Evolutionary conservation across 2,113 vertebrate species (phyloP).

Genomic region (Semicossyphus pulcher): DNA sequence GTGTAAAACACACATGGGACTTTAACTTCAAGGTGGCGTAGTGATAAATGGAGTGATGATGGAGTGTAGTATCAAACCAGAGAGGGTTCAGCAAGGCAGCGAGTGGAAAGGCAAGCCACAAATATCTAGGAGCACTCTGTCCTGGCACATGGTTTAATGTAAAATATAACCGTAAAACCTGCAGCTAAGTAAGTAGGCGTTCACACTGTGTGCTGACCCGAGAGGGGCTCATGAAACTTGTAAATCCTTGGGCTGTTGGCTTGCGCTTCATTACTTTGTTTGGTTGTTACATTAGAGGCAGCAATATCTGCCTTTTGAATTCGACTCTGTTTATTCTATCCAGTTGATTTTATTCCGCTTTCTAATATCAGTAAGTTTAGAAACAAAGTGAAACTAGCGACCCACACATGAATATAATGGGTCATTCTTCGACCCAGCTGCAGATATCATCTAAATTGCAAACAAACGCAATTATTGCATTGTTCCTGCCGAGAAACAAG

Average conservation of each 20-base stretch:
- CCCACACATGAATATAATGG: slow-evolving; percentile 2
- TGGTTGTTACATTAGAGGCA: slow-evolving; percentile 7
- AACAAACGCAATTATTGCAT: slow-evolving; percentile 11
- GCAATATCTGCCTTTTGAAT: not conserved
- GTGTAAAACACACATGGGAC: too few species aligned
- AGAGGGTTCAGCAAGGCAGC: not conserved
- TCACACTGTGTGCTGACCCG: slow-evolving; percentile 14
- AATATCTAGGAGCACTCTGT: not conserved
- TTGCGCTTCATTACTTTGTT: not conserved
- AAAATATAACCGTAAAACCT: slow-evolving; percentile 20
- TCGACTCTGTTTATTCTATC: too few species aligned
- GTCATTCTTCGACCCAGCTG: not conserved
- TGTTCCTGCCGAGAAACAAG: not conserved
- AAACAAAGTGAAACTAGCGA: slow-evolving; percentile 6
- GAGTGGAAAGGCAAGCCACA: not conserved
- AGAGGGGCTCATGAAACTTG: not conserved
- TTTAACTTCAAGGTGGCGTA: too few species aligned
- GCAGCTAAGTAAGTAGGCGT: slow-evolving; percentile 18
- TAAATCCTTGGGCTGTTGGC: not conserved
- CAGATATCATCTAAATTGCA: not conserved
- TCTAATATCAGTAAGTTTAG: slow-evolving; percentile 8
- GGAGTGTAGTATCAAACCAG: not conserved
- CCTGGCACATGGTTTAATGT: not conserved
- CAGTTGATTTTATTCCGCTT: too few species aligned
- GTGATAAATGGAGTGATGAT: not conserved